phyloP scores from a whole-genome alignment of 2,888 invertebrate species.

The Octonoba sinensis region DNA sequence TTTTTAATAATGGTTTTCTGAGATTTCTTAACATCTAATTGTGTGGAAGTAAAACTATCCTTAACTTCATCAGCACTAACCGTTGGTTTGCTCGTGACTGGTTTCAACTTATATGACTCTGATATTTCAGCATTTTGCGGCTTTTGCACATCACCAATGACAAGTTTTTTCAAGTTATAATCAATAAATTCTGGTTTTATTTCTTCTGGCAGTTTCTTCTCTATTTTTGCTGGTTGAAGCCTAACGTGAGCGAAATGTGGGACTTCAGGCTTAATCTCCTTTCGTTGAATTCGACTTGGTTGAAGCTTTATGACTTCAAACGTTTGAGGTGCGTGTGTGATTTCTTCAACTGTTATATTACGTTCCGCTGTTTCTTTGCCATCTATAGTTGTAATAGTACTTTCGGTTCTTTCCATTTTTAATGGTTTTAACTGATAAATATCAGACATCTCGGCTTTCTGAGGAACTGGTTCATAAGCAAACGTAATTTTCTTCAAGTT shows the following conservation, averaged over 20 bases:
- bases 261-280: slow-evolving; percentile 27
- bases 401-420: background rate
- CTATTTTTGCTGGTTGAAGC: slow-evolving; percentile 38
- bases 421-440: background rate
- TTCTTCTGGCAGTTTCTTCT: slow-evolving; percentile 23
- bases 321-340: slow-evolving; percentile 21
- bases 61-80: slow-evolving; percentile 28
- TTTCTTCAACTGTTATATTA: slow-evolving; percentile 41
- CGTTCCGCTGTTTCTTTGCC: slow-evolving; percentile 24
- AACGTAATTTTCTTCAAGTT: slow-evolving; percentile 28
- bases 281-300: slow-evolving; percentile 30
- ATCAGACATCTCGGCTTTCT: slow-evolving; percentile 17
- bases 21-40: background rate
- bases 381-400: background rate
- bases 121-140: slow-evolving; percentile 31
- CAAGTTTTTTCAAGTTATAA: slow-evolving; percentile 33
- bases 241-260: slow-evolving; percentile 33
- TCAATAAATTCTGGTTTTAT: slow-evolving; percentile 50
- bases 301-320: slow-evolving; percentile 14
- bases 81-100: slow-evolving; percentile 30
- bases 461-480: slow-evolving; percentile 24
- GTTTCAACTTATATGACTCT: slow-evolving; percentile 27
- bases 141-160: slow-evolving; percentile 26
- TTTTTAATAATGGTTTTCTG: background rate
- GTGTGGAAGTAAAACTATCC: background rate